Evolutionary conservation across 2,113 vertebrate species (phyloP).

Genomic region (Chamaea fasciata): DNA sequence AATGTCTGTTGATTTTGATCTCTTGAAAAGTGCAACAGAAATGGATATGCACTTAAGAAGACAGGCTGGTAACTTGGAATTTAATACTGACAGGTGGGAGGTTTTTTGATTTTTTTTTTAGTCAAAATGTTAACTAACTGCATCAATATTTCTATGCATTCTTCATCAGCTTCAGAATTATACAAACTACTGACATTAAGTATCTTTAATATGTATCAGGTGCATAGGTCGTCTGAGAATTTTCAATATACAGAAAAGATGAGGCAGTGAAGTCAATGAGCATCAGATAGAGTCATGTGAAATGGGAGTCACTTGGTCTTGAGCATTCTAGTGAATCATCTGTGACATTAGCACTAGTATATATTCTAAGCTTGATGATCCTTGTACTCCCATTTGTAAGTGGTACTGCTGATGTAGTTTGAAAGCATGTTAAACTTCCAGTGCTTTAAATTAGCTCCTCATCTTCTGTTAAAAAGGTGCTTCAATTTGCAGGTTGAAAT

Average conservation of each 20-base stretch:
- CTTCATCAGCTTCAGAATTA: neutral
- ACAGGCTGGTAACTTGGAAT: neutral
- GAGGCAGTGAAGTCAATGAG: neutral
- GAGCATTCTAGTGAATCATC: neutral
- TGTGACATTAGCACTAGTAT: neutral
- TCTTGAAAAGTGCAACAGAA: neutral
- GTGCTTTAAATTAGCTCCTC: neutral
- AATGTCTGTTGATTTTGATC: neutral
- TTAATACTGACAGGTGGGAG: neutral
- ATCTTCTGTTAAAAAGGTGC: neutral
- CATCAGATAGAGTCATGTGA: neutral
- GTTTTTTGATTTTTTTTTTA: neutral
- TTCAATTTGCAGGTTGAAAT: neutral
- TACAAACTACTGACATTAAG: neutral
- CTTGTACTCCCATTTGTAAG: neutral
- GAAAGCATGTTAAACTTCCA: neutral
- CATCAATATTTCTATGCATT: neutral
- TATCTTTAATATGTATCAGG: neutral
- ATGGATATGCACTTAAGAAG: neutral
- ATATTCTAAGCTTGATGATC: neutral
- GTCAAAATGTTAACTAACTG: neutral
- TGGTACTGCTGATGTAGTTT: neutral
- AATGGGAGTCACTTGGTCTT: neutral
- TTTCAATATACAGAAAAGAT: neutral
- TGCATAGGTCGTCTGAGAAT: neutral